These are phyloP conservation scores for Uria lomvia DNA, from an alignment of 2,113 vertebrate genomes.

Conservation along the genomic window DNA sequence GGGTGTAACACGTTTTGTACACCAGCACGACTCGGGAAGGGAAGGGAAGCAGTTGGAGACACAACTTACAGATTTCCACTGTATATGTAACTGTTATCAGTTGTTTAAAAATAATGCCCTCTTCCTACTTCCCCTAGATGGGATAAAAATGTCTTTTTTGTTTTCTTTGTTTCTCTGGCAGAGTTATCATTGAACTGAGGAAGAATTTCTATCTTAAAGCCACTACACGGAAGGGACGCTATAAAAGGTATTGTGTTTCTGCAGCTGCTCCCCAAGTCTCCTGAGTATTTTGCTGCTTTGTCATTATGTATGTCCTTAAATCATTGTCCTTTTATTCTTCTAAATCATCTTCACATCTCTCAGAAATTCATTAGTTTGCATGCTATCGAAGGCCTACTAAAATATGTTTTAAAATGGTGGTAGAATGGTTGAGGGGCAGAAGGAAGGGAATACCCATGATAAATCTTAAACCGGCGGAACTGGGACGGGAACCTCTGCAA, in stretches of 20 bases:
- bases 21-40: neutral
- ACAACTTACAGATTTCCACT: neutral
- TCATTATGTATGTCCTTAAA: neutral
- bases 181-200: neutral
- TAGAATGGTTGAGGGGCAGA: neutral
- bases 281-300: neutral
- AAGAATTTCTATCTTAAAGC: conserved; percentile 11
- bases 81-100: neutral
- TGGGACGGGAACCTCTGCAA: neutral
- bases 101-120: neutral
- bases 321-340: neutral
- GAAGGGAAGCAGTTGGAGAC: neutral
- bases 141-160: neutral
- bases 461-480: neutral
- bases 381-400: neutral
- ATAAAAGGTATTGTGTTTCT: conserved; percentile 38
- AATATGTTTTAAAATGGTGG: neutral
- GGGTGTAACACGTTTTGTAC: neutral
- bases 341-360: neutral
- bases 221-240: neutral
- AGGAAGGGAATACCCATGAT: neutral
- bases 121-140: neutral
- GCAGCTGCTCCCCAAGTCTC: neutral
- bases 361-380: neutral
- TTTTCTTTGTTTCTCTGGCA: conserved; percentile 30